These are phyloP conservation scores for Euura lappo DNA, from an alignment of 1,140 invertebrate genomes.

Conservation along the genomic window DNA sequence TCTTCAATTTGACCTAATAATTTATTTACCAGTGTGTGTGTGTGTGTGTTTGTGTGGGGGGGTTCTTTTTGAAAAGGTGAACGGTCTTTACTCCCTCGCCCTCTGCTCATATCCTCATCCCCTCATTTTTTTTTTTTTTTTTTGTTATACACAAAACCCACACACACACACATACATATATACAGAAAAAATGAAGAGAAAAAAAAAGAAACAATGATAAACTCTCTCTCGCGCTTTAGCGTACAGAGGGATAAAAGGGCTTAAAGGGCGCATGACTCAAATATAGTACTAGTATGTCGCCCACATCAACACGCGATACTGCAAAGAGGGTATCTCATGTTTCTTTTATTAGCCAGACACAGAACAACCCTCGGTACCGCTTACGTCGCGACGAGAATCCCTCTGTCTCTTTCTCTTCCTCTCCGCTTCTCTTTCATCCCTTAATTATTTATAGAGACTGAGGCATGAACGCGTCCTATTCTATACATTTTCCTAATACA, in stretches of 20 bases:
- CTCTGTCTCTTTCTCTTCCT: no score
- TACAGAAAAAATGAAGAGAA: no score
- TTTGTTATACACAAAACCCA: no score
- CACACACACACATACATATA: no score
- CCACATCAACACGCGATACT: background rate
- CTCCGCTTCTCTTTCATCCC: no score
- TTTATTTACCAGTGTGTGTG: constrained; percentile 47
- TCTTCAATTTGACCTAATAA: constrained; percentile 59
- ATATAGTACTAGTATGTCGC: background rate
- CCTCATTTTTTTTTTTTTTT: no score
- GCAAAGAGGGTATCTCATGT: background rate
- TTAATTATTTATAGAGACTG: no score
- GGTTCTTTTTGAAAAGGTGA: background rate
- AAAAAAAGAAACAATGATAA: background rate
- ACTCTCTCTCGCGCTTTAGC: background rate
- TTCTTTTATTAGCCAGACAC: constrained; percentile 5
- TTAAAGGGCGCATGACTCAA: constrained; percentile 5
- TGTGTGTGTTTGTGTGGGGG: background rate
- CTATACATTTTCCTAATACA: no score
- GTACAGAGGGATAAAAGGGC: background rate
- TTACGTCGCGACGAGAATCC: no score
- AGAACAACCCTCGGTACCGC: background rate
- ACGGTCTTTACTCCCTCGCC: background rate
- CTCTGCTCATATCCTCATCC: no score
- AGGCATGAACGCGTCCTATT: no score